These are phyloP conservation scores for Augochlorella aurata DNA, from an alignment of 2,888 invertebrate species.

Conservation along the genomic window DNA sequence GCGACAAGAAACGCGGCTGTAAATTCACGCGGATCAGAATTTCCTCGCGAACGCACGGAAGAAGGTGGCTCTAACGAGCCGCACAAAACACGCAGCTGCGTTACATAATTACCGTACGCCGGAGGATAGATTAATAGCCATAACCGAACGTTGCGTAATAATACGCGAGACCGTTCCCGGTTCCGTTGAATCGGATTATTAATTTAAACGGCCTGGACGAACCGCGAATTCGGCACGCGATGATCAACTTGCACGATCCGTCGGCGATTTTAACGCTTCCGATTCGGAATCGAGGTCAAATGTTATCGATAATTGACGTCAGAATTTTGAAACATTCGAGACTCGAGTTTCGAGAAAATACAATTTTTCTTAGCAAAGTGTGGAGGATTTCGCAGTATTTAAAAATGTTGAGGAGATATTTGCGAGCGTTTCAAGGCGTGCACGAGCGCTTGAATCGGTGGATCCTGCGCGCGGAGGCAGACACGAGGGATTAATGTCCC, in stretches of 20 bases:
- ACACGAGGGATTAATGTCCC: slow-evolving; percentile 11
- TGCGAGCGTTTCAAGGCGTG: not conserved
- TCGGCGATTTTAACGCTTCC: not conserved
- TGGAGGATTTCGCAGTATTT: no score
- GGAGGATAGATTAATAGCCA: slow-evolving; percentile 67
- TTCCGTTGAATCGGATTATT: slow-evolving; percentile 42
- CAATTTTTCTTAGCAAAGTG: no score
- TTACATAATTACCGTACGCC: slow-evolving; percentile 63
- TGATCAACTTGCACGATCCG: not conserved
- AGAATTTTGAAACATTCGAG: no score
- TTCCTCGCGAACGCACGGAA: slow-evolving; percentile 36
- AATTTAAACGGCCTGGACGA: slow-evolving; percentile 39
- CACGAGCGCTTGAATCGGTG: not conserved
- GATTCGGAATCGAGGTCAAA: not conserved
- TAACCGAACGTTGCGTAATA: slow-evolving; percentile 65
- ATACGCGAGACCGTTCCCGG: slow-evolving; percentile 36
- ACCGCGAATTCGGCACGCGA: slow-evolving; percentile 25
- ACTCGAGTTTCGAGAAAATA: no score
- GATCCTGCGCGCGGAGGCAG: not conserved
- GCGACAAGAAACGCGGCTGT: slow-evolving; percentile 26
- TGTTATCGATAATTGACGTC: no score
- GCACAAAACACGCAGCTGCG: slow-evolving; percentile 62
- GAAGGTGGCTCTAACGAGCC: slow-evolving; percentile 58
- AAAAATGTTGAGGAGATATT: not conserved
- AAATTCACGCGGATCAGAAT: slow-evolving; percentile 58